A percentile compares a stretch with the other conserved stretches of the same genome.
Conservation (phyloP, 2,113 vertebrate genomes). For the Cyprinodon brontotheroides region DNA sequence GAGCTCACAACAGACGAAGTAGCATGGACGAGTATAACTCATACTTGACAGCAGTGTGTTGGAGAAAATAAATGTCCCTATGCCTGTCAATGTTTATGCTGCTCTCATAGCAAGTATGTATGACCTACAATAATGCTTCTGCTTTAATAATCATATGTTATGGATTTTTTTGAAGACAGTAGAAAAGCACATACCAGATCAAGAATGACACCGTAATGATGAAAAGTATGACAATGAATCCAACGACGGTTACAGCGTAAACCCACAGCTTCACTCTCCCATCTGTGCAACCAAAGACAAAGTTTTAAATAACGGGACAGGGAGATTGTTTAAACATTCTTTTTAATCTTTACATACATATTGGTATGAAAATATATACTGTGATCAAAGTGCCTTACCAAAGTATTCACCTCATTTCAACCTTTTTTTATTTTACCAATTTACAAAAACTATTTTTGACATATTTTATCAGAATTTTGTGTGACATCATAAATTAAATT, state of each 20-base stretch:
- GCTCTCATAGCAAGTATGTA: slow-evolving; percentile 18
- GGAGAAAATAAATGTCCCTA: slow-evolving; percentile 5
- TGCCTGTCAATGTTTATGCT: slow-evolving; percentile 12
- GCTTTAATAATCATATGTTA: slow-evolving; percentile 10
- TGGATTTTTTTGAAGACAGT: background rate
- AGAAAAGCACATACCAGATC: slow-evolving; percentile 87
- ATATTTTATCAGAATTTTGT: background rate
- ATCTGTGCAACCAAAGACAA: slow-evolving; percentile 83
- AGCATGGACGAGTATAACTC: slow-evolving; percentile 39
- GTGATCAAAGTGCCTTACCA: background rate
- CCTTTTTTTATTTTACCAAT: background rate
- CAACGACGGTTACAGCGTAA: slow-evolving; percentile 89
- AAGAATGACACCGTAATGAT: slow-evolving; percentile 90
- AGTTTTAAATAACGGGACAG: slow-evolving; percentile 54
- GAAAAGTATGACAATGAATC: slow-evolving; percentile 90
- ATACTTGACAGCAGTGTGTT: slow-evolving; percentile 38
- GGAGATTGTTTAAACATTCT: background rate
- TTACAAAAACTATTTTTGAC: too few species aligned
- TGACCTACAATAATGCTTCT: slow-evolving; percentile 9
- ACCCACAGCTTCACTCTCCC: slow-evolving; percentile 96
- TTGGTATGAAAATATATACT: background rate
- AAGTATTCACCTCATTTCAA: background rate
- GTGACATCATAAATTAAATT: background rate
- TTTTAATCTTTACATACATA: background rate
- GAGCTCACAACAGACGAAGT: slow-evolving; percentile 37